Conservation (phyloP, 2,113 vertebrate genomes). For the Aegithalos caudatus region DNA sequence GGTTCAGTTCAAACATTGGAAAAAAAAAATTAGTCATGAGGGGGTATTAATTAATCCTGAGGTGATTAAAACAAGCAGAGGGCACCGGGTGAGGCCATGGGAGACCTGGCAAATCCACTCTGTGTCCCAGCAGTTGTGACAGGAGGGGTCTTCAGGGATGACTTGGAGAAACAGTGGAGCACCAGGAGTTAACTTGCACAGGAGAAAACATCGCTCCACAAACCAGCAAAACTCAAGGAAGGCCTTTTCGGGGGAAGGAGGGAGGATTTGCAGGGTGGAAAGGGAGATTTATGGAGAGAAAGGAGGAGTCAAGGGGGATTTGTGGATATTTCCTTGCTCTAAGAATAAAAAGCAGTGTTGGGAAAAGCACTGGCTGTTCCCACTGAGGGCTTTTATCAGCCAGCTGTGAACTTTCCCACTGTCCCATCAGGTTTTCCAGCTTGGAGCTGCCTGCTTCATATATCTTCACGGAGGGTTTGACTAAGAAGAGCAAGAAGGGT, state of each 20-base stretch:
- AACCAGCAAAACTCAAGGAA: not conserved
- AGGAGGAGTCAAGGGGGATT: not conserved
- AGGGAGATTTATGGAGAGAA: not conserved
- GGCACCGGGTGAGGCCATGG: rapidly evolving
- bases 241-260: not conserved
- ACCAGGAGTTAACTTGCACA: not conserved
- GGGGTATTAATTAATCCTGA: not conserved
- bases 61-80: not conserved
- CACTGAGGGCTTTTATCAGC: not conserved
- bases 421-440: not conserved
- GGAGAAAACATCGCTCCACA: not conserved
- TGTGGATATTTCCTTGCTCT: not conserved
- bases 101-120: rapidly evolving
- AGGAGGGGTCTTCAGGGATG: not conserved
- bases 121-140: rapidly evolving
- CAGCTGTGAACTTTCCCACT: not conserved
- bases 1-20: not conserved
- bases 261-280: not conserved
- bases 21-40: rapidly evolving
- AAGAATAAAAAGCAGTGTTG: not conserved
- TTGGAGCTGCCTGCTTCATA: not conserved
- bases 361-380: not conserved
- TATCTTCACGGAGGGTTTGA: too few species aligned
- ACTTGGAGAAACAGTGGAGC: not conserved
- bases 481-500: not conserved